Evolutionary conservation across 2,888 invertebrate species (phyloP).

Genomic region (Rhodophaea formosa): DNA sequence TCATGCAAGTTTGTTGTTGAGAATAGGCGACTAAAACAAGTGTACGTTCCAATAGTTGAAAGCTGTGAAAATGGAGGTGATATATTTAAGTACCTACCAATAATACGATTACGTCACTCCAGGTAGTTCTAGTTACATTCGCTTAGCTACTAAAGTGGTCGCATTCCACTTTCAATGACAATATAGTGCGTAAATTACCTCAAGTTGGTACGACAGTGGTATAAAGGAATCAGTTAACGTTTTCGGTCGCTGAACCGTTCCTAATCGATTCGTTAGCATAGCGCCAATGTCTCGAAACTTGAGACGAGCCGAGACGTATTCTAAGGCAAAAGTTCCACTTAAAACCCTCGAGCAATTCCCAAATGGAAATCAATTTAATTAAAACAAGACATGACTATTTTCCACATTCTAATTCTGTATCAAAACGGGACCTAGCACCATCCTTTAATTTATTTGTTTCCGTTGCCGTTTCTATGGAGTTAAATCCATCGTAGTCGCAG

Average conservation of each 20-base stretch:
- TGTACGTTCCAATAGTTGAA: too few relatives aligned
- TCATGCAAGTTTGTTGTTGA: too few relatives aligned
- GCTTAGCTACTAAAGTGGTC: neutral
- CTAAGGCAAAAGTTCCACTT: slow-evolving; percentile 22
- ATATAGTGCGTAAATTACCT: slow-evolving; percentile 13
- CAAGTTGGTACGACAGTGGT: slow-evolving; percentile 33
- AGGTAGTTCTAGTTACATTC: neutral
- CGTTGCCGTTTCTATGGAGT: too few relatives aligned
- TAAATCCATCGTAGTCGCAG: too few relatives aligned
- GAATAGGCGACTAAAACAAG: too few relatives aligned
- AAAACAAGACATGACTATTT: neutral
- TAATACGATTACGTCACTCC: too few relatives aligned
- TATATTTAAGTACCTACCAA: too few relatives aligned
- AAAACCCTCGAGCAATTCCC: neutral
- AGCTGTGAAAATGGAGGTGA: too few relatives aligned
- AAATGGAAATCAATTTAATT: neutral
- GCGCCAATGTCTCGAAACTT: slow-evolving; percentile 43
- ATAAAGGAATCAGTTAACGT: slow-evolving; percentile 46
- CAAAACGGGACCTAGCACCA: too few relatives aligned
- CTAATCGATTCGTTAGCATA: slow-evolving; percentile 62
- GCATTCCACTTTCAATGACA: neutral
- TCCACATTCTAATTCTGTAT: too few relatives aligned
- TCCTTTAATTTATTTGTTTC: too few relatives aligned
- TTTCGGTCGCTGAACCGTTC: slow-evolving; percentile 47
- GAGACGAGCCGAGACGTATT: slow-evolving; percentile 38